Evolutionary conservation across 2,797 vertebrate genomes (phyloP).

Genomic region (Clarias pachynema): DNA sequence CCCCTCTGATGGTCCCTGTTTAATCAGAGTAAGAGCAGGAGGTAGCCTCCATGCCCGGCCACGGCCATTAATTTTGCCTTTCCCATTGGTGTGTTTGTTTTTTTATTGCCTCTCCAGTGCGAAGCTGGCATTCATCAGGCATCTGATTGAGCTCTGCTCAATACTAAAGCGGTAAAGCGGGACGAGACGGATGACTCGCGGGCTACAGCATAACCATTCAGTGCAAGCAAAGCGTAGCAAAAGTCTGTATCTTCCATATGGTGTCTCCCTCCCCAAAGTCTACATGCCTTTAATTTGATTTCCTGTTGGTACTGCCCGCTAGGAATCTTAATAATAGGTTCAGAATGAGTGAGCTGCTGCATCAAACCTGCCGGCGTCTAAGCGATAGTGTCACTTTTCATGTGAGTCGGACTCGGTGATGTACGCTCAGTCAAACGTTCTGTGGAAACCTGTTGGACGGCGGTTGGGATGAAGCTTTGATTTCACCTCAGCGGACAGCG

Average conservation of each 20-base stretch:
- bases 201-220: conserved; percentile 51
- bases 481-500: conserved; percentile 35
- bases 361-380: conserved; percentile 24
- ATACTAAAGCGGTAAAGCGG: conserved; percentile 64
- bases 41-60: conserved; percentile 61
- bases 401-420: conserved; percentile 20
- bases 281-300: background rate
- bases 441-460: background rate
- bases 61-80: conserved; percentile 69
- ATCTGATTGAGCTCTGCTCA: conserved; percentile 71
- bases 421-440: conserved; percentile 23
- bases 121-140: conserved; percentile 67
- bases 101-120: conserved; percentile 64
- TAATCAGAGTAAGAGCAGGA: conserved; percentile 80
- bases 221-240: conserved; percentile 39
- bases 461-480: conserved; percentile 23
- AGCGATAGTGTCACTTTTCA: conserved; percentile 33
- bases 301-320: conserved; percentile 16
- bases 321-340: conserved; percentile 31
- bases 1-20: conserved; percentile 70
- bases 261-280: background rate
- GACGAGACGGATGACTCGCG: conserved; percentile 65
- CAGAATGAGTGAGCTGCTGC: conserved; percentile 14
- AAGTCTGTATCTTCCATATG: conserved; percentile 15
- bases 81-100: conserved; percentile 69